Evolutionary conservation across 2,797 vertebrate species (phyloP).

Genomic region (Cephalopachus bancanus): DNA sequence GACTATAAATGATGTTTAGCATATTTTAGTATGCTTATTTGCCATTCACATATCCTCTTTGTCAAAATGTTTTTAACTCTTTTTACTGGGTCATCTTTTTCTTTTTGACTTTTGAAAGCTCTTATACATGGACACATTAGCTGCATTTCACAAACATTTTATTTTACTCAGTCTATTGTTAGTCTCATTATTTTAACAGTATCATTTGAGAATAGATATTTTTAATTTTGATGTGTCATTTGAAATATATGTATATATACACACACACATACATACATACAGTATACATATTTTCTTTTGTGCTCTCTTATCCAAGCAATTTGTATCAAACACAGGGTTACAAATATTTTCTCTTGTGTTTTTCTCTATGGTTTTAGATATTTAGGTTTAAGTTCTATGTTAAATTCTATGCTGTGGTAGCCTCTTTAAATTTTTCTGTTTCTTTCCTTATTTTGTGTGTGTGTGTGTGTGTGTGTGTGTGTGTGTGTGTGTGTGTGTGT

Average conservation of each 20-base stretch:
- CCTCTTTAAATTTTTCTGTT: background rate
- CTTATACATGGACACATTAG: background rate
- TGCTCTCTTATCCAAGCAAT: background rate
- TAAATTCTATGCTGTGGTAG: background rate
- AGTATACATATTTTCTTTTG: background rate
- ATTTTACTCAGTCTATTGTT: background rate
- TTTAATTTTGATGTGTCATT: background rate
- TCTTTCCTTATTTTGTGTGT: background rate
- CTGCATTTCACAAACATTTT: background rate
- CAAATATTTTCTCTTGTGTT: background rate
- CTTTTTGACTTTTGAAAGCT: background rate
- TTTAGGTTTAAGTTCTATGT: background rate
- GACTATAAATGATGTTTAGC: background rate
- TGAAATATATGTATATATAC: too few relatives aligned
- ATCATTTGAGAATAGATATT: background rate
- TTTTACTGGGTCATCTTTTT: background rate
- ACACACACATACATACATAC: too few relatives aligned
- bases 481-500: background rate
- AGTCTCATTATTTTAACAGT: background rate
- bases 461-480: background rate
- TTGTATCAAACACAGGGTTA: background rate
- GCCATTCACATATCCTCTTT: background rate
- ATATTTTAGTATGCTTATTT: constrained; percentile 10
- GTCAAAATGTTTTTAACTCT: background rate
- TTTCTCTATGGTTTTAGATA: background rate